Conservation (phyloP, 1,140 invertebrate genomes). For the Phortica variegata region DNA sequence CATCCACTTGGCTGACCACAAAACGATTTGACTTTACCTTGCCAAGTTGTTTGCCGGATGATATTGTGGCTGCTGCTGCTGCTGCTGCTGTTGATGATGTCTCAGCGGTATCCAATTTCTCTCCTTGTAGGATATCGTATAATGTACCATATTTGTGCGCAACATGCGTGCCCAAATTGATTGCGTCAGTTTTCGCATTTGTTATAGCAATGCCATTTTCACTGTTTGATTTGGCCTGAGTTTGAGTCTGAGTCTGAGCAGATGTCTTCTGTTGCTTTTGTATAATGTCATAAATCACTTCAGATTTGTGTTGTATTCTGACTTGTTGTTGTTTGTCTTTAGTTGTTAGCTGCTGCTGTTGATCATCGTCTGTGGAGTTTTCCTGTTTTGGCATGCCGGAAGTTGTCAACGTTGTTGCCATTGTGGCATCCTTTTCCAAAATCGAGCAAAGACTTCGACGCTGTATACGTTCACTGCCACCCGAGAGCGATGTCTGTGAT, state of each 20-base stretch:
- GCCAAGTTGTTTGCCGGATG: conserved; percentile 24
- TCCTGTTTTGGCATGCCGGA: no score
- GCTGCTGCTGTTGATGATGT: conserved; percentile 8
- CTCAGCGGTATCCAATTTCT: conserved; percentile 31
- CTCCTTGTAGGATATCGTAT: conserved; percentile 54
- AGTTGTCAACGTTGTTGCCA: neutral
- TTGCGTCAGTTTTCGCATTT: neutral
- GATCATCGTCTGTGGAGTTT: neutral
- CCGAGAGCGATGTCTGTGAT: conserved; percentile 8
- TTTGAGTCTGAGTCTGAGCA: conserved; percentile 9
- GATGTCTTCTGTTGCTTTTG: conserved; percentile 32
- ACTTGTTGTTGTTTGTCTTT: conserved; percentile 11
- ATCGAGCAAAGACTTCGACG: conserved; percentile 47
- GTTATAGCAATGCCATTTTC: no score
- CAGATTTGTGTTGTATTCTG: conserved; percentile 20
- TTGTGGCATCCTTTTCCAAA: conserved; percentile 27
- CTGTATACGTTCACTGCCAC: conserved; percentile 33
- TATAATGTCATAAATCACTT: conserved; percentile 50
- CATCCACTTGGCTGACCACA: conserved; percentile 49
- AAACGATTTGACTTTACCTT: conserved; percentile 36
- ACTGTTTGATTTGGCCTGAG: conserved; percentile 3
- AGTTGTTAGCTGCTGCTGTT: conserved; percentile 2
- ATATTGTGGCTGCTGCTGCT: neutral
- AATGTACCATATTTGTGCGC: conserved; percentile 50
- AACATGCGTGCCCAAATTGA: conserved; percentile 25